phyloP scores from a whole-genome alignment of 2,888 invertebrate genomes.

The Eupithecia insigniata region DNA sequence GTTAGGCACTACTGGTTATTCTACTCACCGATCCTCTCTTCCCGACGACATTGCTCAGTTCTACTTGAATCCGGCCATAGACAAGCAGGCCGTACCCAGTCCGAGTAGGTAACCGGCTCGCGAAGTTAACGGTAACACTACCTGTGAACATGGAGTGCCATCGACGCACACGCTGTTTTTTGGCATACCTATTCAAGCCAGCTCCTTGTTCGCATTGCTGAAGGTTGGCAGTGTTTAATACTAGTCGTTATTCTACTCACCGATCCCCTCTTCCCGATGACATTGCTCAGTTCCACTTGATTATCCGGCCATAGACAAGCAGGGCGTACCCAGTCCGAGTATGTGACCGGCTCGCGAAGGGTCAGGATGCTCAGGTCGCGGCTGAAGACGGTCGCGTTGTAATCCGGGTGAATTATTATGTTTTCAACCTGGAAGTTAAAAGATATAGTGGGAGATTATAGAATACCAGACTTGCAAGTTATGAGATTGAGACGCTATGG shows the following conservation, averaged over 20 bases:
- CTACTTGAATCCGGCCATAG: slow-evolving; percentile 79
- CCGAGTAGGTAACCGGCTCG: slow-evolving; percentile 76
- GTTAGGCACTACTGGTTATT: too few species aligned
- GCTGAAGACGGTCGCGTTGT: slow-evolving; percentile 81
- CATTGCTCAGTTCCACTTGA: slow-evolving; percentile 65
- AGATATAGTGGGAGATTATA: neutral
- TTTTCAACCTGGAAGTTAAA: slow-evolving; percentile 64
- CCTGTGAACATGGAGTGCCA: too few species aligned
- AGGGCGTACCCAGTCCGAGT: slow-evolving; percentile 83
- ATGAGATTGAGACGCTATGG: too few species aligned
- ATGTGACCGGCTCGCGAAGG: slow-evolving; percentile 76
- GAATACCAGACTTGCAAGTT: too few species aligned
- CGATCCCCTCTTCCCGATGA: slow-evolving; percentile 79
- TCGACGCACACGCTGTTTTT: too few species aligned
- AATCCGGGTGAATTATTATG: slow-evolving; percentile 82
- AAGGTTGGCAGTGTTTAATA: neutral
- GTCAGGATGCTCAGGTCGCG: slow-evolving; percentile 84
- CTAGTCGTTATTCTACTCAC: slow-evolving; percentile 50
- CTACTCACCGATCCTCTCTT: slow-evolving; percentile 80
- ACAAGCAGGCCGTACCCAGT: slow-evolving; percentile 85
- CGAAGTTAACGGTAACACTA: slow-evolving; percentile 54
- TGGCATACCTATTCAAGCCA: too few species aligned
- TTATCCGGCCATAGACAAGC: slow-evolving; percentile 86
- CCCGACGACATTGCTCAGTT: slow-evolving; percentile 74
- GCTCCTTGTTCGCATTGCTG: too few species aligned